Base-by-base conservation (phyloP, 2,113 vertebrate genomes). In the Tetraodon nigroviridis region DNA sequence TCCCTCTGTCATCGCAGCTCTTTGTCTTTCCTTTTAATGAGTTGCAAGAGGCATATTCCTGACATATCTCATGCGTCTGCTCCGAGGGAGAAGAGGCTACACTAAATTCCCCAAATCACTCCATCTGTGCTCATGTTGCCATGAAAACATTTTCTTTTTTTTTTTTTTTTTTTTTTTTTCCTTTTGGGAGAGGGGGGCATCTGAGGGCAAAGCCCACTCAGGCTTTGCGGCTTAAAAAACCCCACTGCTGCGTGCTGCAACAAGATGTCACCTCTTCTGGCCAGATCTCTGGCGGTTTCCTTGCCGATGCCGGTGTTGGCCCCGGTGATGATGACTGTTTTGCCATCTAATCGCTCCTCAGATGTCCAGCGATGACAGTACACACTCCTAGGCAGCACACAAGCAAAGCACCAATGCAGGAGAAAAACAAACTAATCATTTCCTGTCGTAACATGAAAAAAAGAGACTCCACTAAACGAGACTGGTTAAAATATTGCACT, bases 301-400 rank as follows among this genome's bases (percentile, higher is more conserved):
- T 91, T 92, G 55, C 91, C 91, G 45, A 92, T 91, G 15, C 91
- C 91, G 21, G 89, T 89, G 80, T 91, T 92, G 32, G 90, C 89
- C 54, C 90, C 90, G 1, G 91, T 92, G 67, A 92, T 86, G 61
- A 91, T 51, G 44, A 85, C 86, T 3, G 90, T 92, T 79, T 90
- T 88, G 37, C 84, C 86, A 64, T 92, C 89, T 5, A 91, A 61
- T 54, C 86, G 79, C 63, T 76, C 89, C 22, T 84, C 80, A 53
- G 82, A 90, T 22, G 89, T 86, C 90, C 89, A 91, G 47, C 56
- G 81, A 40, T 77, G 51, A 40, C 84, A 87, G 78, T 76, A 82
- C 42, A 76, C 58, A 70, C 71, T 53, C 53, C 75, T 82, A 56
- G 32, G 55, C n/a, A 56, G 32, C 44, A 54, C 17, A 51, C 17